phyloP scores from a whole-genome alignment of 2,113 vertebrate genomes.

The Corythornis cristatus region DNA sequence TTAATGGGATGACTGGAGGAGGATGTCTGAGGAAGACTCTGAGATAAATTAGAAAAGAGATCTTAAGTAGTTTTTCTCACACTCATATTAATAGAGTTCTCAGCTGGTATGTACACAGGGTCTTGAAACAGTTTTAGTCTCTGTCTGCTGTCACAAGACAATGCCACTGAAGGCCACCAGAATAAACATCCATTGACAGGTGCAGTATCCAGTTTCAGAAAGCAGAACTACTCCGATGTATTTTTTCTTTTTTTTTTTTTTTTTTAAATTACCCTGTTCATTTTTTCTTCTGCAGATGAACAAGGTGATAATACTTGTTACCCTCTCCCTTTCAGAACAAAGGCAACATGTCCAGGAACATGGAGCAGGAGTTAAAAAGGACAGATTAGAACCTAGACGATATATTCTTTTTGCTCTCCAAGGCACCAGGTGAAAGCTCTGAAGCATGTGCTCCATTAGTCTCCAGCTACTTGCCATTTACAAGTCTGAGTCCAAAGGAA shows the following conservation, averaged over 20 bases:
- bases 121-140: slow-evolving; percentile 24
- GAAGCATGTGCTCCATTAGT: slow-evolving; percentile 22
- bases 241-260: background rate
- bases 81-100: slow-evolving; percentile 34
- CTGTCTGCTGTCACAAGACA: slow-evolving; percentile 23
- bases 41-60: slow-evolving; percentile 15
- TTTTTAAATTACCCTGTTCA: background rate
- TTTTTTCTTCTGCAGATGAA: background rate
- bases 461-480: slow-evolving; percentile 8
- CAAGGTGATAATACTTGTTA: background rate
- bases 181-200: slow-evolving; percentile 31
- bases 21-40: slow-evolving; percentile 1
- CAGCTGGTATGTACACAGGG: background rate
- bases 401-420: background rate
- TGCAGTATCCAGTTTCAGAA: slow-evolving; percentile 12
- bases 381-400: background rate
- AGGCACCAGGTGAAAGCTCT: slow-evolving; percentile 3
- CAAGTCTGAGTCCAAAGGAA: slow-evolving; percentile 20
- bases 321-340: background rate
- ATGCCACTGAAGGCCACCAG: background rate
- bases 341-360: background rate
- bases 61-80: slow-evolving; percentile 34
- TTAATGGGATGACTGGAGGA: slow-evolving; percentile 26
- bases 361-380: background rate
- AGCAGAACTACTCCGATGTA: background rate